Evolutionary conservation across 2,797 vertebrate species (phyloP).

Genomic region (Aulostomus chinensis): DNA sequence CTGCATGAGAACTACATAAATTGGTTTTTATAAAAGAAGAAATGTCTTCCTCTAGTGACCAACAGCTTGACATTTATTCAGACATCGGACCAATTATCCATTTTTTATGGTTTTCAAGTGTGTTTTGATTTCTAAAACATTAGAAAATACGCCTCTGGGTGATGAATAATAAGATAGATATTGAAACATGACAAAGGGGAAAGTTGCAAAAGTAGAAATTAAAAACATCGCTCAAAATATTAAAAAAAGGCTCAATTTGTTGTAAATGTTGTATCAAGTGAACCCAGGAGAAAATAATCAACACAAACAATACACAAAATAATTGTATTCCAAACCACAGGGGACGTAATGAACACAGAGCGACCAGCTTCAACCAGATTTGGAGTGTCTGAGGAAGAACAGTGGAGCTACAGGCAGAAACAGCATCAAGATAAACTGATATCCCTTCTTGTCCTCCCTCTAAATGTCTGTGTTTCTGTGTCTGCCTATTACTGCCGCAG

Average conservation of each 20-base stretch:
- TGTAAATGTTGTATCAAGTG: neutral
- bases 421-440: conserved; percentile 46
- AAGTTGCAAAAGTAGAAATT: too few relatives aligned
- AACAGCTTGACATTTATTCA: conserved; percentile 58
- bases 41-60: neutral
- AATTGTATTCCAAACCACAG: conserved; percentile 19
- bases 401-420: conserved; percentile 30
- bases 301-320: neutral
- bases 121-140: conserved; percentile 4
- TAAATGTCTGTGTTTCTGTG: conserved; percentile 32
- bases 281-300: neutral
- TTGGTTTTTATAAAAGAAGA: neutral
- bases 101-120: conserved; percentile 5
- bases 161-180: too few relatives aligned
- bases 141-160: neutral
- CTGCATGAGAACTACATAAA: conserved; percentile 45
- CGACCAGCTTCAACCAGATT: conserved; percentile 27
- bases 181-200: too few relatives aligned
- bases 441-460: conserved; percentile 14
- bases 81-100: conserved; percentile 28
- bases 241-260: neutral
- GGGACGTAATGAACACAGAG: conserved; percentile 12
- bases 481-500: conserved; percentile 17
- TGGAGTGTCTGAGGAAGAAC: conserved; percentile 18
- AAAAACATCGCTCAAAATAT: too few relatives aligned